Evolutionary conservation across 2,888 invertebrate species (phyloP).

Genomic region (Drosophila emarginata): DNA sequence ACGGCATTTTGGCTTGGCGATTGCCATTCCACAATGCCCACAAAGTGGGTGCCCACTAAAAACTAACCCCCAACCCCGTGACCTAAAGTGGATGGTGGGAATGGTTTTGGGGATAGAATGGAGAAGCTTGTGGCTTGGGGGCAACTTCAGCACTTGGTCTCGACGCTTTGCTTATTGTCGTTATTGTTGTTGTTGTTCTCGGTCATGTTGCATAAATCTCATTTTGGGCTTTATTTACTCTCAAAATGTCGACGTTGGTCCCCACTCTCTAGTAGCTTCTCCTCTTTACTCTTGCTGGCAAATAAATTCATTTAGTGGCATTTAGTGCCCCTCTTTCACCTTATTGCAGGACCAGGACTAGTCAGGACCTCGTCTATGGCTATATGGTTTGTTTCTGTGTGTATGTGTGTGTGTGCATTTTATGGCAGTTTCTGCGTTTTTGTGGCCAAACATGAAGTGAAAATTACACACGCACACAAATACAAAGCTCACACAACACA

Average conservation of each 20-base stretch:
- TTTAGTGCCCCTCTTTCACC: constrained; percentile 78
- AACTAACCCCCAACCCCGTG: constrained; percentile 64
- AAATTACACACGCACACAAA: constrained; percentile 58
- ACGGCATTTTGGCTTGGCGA: constrained; percentile 38
- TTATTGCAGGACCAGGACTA: constrained; percentile 69
- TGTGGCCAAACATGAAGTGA: constrained; percentile 78
- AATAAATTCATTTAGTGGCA: constrained; percentile 80
- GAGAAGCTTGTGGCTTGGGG: constrained; percentile 43
- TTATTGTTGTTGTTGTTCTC: constrained; percentile 51
- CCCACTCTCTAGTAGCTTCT: not conserved
- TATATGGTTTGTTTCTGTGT: constrained; percentile 11
- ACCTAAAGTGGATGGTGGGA: not conserved
- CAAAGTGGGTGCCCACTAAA: constrained; percentile 75
- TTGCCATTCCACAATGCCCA: constrained; percentile 60
- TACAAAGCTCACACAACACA: constrained; percentile 15
- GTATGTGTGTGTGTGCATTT: constrained; percentile 58
- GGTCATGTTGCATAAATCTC: constrained; percentile 79
- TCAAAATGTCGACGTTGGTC: constrained; percentile 68
- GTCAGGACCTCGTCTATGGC: constrained; percentile 22
- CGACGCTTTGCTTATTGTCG: constrained; percentile 30
- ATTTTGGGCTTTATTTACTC: constrained; percentile 79
- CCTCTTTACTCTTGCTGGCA: constrained; percentile 40
- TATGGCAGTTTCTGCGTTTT: constrained; percentile 76
- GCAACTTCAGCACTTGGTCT: constrained; percentile 75
- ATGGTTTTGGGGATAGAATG: not conserved